These are phyloP conservation scores for Halcyon senegalensis DNA, from an alignment of 2,113 vertebrate genomes.

Conservation along the genomic window DNA sequence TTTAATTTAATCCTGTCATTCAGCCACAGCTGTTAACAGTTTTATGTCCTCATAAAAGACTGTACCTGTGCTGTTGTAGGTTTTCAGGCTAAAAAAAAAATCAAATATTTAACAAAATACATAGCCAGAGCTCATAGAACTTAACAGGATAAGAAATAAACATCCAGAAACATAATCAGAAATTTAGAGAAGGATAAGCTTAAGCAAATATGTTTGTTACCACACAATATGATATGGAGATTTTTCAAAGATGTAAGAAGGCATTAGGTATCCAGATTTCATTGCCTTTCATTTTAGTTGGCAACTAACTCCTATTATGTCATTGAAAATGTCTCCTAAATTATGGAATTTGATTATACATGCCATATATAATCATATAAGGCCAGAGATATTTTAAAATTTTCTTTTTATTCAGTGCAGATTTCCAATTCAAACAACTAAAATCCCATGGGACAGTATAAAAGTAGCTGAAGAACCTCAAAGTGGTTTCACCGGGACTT, in stretches of 20 bases:
- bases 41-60: not conserved
- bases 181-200: not conserved
- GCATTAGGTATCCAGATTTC: not conserved
- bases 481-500: not conserved
- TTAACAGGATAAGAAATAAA: not conserved
- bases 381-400: not conserved
- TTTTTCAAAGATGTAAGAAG: not conserved
- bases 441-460: not conserved
- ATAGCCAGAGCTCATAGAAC: not conserved
- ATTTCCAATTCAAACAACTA: not conserved
- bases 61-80: not conserved
- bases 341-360: not conserved
- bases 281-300: not conserved
- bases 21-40: constrained; percentile 4
- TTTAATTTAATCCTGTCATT: not conserved
- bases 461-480: not conserved
- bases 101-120: not conserved
- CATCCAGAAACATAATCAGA: not conserved
- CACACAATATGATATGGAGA: not conserved
- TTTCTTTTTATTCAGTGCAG: not conserved
- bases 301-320: not conserved
- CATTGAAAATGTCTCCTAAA: not conserved
- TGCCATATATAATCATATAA: not conserved
- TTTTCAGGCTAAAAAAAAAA: not conserved
- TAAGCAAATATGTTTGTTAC: not conserved